phyloP scores from a whole-genome alignment of 2,888 invertebrate genomes.

The Atherix ibis region DNA sequence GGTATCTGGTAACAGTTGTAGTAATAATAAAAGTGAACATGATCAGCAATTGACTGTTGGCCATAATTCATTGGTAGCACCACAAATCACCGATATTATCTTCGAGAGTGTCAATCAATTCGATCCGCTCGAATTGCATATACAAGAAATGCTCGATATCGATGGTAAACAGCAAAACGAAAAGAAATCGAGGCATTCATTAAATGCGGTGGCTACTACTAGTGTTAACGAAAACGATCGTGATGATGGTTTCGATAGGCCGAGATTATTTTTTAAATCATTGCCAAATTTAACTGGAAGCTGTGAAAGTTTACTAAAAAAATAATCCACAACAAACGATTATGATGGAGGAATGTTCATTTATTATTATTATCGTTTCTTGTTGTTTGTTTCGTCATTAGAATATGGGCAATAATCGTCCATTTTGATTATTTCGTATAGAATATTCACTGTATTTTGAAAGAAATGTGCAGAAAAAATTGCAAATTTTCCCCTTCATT shows the following conservation, averaged over 20 bases:
- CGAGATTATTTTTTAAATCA: constrained; percentile 38
- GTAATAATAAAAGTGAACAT: constrained; percentile 4
- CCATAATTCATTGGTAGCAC: constrained; percentile 8
- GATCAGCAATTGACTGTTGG: constrained; percentile 1
- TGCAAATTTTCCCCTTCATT: too few species aligned
- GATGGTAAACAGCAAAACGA: constrained; percentile 20
- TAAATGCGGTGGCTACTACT: constrained; percentile 24
- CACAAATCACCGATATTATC: constrained; percentile 20
- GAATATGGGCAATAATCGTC: background rate
- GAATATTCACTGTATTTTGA: too few species aligned
- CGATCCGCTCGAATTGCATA: constrained; percentile 35
- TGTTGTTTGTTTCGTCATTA: background rate
- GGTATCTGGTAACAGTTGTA: background rate
- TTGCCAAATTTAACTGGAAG: constrained; percentile 58
- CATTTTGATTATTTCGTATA: background rate
- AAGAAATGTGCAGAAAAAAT: too few species aligned
- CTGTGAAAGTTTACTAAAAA: constrained; percentile 45
- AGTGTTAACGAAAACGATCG: constrained; percentile 16
- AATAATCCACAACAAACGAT: constrained; percentile 17
- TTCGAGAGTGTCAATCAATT: constrained; percentile 28
- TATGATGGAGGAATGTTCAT: too few species aligned
- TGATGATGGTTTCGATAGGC: constrained; percentile 17
- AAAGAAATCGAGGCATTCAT: constrained; percentile 11
- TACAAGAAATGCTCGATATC: constrained; percentile 35
- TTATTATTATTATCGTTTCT: too few species aligned